Evolutionary conservation across 2,888 invertebrate species (phyloP), one percentile per base, ranked within the genome.

Genomic region (Ommatoiulus sabulosus): DNA sequence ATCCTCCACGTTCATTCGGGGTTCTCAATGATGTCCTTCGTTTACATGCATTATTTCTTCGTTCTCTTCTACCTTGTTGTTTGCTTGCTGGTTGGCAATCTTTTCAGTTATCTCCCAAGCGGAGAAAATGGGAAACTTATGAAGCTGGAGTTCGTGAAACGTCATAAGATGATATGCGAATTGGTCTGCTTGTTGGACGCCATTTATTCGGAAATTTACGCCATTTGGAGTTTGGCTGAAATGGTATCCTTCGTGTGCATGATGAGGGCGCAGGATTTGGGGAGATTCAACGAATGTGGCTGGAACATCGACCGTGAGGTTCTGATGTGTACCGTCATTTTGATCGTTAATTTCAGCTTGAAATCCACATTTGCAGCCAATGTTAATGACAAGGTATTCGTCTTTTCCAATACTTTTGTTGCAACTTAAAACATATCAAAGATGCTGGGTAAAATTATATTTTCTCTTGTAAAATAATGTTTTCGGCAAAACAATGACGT

Each of bases 351-450:
- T 43, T 85, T 85, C 44, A 44, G 1, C n/a, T 43, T 43, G 44
- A 85, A 85, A 35, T 44, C 85, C 20, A n/a, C n/a, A 44, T 44
- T 43, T 17, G 43, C 44, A 15, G 44, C 85, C 6, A n/a, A n/a
- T n/a, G 15, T 85, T n/a, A 85, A 85, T 85, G 85, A 85, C 10
- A 85, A 44, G 85, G 85, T 85, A 85, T 12, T n/a, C n/a, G 15
- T 52, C 35, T 35, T 35, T 35, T 35, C 35, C 35, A 35, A 35
- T 35, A 35, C 35, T 35, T 35, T 35, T 35, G 35, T 35, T 35
- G 35, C 35, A 35, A 35, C 35, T 35, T 35, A 35, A 35, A 35
- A 35, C 35, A 35, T 35, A 35, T 35, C 35, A 2, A 35, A 35
- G 35, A 35, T 35, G 35, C 35, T 35, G 35, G 35, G 35, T 35